These are phyloP conservation scores for Lasiurus cinereus DNA, from an alignment of 2,113 vertebrate genomes.

Conservation along the genomic window DNA sequence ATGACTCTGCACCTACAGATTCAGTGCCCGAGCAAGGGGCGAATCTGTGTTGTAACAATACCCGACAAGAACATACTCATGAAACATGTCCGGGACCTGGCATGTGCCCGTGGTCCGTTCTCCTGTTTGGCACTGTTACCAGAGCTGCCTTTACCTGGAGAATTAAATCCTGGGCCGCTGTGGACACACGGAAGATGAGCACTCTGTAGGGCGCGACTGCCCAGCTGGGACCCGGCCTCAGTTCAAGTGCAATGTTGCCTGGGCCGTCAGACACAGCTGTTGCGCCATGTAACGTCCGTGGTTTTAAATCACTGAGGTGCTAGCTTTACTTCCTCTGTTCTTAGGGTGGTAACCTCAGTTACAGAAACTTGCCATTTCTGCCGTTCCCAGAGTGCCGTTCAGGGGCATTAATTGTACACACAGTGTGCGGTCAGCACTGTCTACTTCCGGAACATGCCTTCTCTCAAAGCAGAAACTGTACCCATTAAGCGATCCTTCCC, in stretches of 20 bases:
- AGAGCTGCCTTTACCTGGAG: not conserved
- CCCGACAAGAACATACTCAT: not conserved
- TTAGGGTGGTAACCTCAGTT: not conserved
- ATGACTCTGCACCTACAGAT: too few relatives aligned
- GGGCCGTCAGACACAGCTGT: not conserved
- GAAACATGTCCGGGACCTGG: not conserved
- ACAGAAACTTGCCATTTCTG: not conserved
- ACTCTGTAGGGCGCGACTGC: accelerated
- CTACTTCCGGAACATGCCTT: not conserved
- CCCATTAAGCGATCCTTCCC: accelerated
- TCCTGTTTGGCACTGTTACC: not conserved
- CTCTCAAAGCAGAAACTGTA: accelerated
- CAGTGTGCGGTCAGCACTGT: accelerated
- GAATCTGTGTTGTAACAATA: not conserved
- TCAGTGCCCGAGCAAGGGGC: too few relatives aligned
- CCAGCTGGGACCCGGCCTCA: accelerated
- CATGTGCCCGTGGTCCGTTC: accelerated
- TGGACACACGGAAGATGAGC: not conserved
- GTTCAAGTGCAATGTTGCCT: accelerated
- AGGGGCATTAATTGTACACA: not conserved
- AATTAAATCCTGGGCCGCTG: not conserved
- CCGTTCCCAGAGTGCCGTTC: accelerated
- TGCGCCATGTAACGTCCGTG: accelerated
- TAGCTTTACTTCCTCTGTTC: not conserved
- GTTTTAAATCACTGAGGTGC: not conserved